Evolutionary conservation across 2,797 vertebrate species (phyloP), one percentile per base, ranked within the genome.

Genomic region (Ceryle rudis): DNA sequence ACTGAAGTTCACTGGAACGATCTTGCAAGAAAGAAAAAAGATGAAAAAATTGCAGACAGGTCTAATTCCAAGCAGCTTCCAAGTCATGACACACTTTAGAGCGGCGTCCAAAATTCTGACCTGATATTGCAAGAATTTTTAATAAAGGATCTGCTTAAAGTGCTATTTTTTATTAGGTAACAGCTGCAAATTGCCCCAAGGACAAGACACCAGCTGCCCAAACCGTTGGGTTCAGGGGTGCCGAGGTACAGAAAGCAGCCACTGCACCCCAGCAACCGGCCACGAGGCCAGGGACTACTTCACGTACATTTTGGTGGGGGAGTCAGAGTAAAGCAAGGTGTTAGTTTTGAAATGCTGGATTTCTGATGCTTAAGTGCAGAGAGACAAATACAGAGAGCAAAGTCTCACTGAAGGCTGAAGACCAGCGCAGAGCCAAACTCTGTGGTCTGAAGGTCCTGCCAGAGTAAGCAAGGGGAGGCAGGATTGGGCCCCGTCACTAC

Each of bases 1-100:
- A 44, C 91, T 99, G 97, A 99, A 99, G 97, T 99, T 98, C 85
- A 98, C 96, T 31, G 99, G 98, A 86, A 99, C 97, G 89, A 98
- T 99, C 99, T 99, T 93, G 84, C 2, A 49, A 96, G 86, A 35
- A 93, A 77, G 77, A 95, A 64, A 44, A 49, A 69, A 79, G 42
- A 79, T 1, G 1, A 72, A 29, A 66, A 64, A 89, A 23, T 19
- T 67, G 51, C 33, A 51, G 37, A 19, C 5, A 23, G 6, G 8
- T 74, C 22, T 54, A 41, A 93, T 77, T 81, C 61, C 51, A 72
- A 2, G 1, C 49, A 62, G 21, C 29, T 86, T 52, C 52, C 26
- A 62, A 60, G 18, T 20, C 4, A 1, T 21, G 58, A 22, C 0
- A 0, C 16, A 16, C 28, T 72, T 87, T 33, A 84, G 55, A 88